Percentiles rank a stretch among this genome's conserved stretches.
Evolutionary conservation across 1,140 invertebrate species (phyloP).

Genomic region (Drosophila watanabei): DNA sequence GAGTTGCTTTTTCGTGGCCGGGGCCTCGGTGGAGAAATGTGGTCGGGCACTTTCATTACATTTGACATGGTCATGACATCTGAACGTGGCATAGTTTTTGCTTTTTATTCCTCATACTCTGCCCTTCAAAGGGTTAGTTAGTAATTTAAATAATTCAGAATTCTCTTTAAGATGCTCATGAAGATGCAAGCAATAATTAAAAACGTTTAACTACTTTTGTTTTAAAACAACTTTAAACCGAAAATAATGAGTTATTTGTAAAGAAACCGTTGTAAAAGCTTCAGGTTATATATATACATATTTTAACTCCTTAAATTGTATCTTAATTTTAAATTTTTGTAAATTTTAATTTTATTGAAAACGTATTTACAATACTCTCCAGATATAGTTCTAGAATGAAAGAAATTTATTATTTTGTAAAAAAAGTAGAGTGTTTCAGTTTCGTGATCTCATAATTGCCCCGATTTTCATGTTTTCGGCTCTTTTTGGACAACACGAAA

Average conservation of each 20-base stretch:
- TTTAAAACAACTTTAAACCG: too few relatives aligned
- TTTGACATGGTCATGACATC: conserved; percentile 77
- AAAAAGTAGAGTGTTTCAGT: conserved; percentile 33
- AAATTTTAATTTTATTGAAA: background rate
- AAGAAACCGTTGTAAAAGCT: too few relatives aligned
- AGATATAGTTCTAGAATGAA: background rate
- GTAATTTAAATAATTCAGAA: too few relatives aligned
- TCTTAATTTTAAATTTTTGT: background rate
- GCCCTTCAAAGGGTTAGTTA: background rate
- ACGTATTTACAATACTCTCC: background rate
- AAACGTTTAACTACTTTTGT: too few relatives aligned
- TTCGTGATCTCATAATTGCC: conserved; percentile 21
- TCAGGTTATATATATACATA: too few relatives aligned
- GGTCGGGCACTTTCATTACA: conserved; percentile 67
- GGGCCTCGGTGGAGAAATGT: conserved; percentile 55
- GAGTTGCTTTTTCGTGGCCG: conserved; percentile 31
- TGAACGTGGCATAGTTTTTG: conserved; percentile 55
- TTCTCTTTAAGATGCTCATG: too few relatives aligned
- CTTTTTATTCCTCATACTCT: conserved; percentile 14
- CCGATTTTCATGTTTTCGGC: conserved; percentile 10
- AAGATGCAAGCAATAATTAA: too few relatives aligned
- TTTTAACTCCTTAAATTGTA: background rate
- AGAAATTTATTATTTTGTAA: background rate
- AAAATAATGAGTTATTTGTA: too few relatives aligned
- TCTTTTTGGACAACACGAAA: conserved; percentile 58